These are phyloP conservation scores for Heliconius congener DNA, from an alignment of 1,140 invertebrate species.

Conservation along the genomic window DNA sequence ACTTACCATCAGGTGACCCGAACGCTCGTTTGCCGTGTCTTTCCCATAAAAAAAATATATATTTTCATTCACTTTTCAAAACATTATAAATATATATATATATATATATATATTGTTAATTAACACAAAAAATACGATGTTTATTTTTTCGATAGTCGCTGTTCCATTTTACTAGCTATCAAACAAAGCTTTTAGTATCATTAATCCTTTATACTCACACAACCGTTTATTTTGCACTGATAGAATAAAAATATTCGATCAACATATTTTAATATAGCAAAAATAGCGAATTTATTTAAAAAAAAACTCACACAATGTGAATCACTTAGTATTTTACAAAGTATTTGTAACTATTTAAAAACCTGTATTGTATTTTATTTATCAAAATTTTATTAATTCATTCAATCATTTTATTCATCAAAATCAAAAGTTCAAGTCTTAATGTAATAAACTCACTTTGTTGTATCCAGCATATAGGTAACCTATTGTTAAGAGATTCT, in stretches of 20 bases:
- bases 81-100: too few relatives aligned
- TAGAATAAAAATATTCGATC: background rate
- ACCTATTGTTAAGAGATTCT: too few relatives aligned
- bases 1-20: too few relatives aligned
- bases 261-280: background rate
- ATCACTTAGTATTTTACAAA: background rate
- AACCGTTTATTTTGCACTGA: conserved; percentile 1
- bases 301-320: background rate
- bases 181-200: conserved; percentile 8
- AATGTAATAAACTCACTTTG: too few relatives aligned
- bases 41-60: too few relatives aligned
- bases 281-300: background rate
- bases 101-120: too few relatives aligned
- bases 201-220: conserved; percentile 9
- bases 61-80: too few relatives aligned
- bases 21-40: too few relatives aligned
- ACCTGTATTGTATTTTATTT: background rate
- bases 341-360: background rate
- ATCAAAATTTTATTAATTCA: background rate
- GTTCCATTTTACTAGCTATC: background rate
- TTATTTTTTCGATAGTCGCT: background rate
- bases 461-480: too few relatives aligned
- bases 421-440: too few relatives aligned
- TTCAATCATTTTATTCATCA: background rate
- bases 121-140: too few relatives aligned